A percentile compares a stretch with the other conserved stretches of the same genome.
These are phyloP conservation scores for Aleiodes leptofemur DNA, from an alignment of 2,888 invertebrate genomes.

Conservation along the genomic window DNA sequence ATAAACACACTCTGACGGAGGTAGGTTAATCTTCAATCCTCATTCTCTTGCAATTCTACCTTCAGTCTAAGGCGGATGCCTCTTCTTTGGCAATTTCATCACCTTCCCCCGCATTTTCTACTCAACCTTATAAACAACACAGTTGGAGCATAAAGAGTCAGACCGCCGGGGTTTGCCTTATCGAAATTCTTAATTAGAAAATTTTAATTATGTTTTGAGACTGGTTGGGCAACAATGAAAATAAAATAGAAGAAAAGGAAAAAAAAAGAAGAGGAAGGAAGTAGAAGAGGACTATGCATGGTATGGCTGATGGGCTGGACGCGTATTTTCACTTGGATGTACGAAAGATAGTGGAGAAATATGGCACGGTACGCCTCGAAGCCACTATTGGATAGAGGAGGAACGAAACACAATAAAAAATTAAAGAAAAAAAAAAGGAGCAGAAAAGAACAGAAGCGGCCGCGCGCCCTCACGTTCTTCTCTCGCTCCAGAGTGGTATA, in stretches of 20 bases:
- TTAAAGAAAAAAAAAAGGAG: conserved; percentile 48
- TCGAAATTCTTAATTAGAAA: conserved; percentile 76
- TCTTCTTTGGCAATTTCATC: conserved; percentile 13
- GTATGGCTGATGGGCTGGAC: conserved; percentile 11
- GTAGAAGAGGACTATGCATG: background rate
- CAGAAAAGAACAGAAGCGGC: conserved; percentile 33
- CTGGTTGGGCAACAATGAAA: conserved; percentile 40
- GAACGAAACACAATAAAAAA: conserved; percentile 27
- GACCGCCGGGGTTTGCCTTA: conserved; percentile 62
- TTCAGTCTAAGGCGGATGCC: conserved; percentile 23
- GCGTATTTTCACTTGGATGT: conserved; percentile 19
- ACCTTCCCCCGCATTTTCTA: background rate
- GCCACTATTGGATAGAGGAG: background rate
- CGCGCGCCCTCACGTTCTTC: too few relatives aligned
- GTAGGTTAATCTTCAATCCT: conserved; percentile 27
- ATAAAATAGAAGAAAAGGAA: background rate
- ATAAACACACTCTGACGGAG: conserved; percentile 46
- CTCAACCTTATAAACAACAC: conserved; percentile 18
- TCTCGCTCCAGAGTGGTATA: conserved; percentile 32
- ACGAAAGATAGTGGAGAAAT: conserved; percentile 20
- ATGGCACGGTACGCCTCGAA: background rate
- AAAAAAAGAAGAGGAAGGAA: too few relatives aligned
- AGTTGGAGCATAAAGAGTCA: conserved; percentile 38
- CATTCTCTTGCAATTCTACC: conserved; percentile 25
- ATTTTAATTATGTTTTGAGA: conserved; percentile 75